Evolutionary conservation across 2,113 vertebrate genomes (phyloP).

Genomic region (Orthonyx spaldingii): DNA sequence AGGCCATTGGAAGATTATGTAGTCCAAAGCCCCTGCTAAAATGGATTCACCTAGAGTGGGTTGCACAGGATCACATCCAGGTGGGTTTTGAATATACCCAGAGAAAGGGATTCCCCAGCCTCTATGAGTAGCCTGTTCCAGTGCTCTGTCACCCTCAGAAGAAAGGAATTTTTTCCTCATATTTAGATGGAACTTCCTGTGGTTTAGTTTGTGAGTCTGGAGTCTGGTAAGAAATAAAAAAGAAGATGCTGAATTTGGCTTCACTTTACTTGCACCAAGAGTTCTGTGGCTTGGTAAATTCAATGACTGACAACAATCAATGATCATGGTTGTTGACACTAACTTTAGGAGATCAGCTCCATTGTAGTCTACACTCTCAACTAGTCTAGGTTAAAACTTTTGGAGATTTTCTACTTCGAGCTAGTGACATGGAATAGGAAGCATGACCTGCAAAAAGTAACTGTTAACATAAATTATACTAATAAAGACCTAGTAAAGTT

Average conservation of each 20-base stretch:
- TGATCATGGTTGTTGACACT: neutral
- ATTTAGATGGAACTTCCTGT: neutral
- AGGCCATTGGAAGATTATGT: neutral
- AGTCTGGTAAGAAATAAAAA: neutral
- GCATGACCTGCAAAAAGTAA: neutral
- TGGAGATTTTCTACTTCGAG: neutral
- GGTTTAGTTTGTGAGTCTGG: neutral
- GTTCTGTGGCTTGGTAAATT: neutral
- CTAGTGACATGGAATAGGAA: neutral
- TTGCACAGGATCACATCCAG: neutral
- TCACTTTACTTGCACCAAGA: neutral
- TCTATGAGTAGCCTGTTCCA: neutral
- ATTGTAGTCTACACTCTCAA: neutral
- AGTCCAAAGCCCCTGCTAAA: neutral
- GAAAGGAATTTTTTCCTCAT: neutral
- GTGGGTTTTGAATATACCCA: neutral
- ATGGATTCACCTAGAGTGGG: neutral
- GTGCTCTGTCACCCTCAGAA: neutral
- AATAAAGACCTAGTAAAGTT: neutral
- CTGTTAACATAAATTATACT: neutral
- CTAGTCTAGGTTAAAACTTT: neutral
- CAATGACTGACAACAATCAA: neutral
- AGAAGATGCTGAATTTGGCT: neutral
- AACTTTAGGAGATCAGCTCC: neutral
- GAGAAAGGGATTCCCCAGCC: neutral